A percentile compares a stretch with the other conserved stretches of the same genome.
Evolutionary conservation across 2,888 invertebrate species (phyloP).

Genomic region (Eretmocerus hayati): DNA sequence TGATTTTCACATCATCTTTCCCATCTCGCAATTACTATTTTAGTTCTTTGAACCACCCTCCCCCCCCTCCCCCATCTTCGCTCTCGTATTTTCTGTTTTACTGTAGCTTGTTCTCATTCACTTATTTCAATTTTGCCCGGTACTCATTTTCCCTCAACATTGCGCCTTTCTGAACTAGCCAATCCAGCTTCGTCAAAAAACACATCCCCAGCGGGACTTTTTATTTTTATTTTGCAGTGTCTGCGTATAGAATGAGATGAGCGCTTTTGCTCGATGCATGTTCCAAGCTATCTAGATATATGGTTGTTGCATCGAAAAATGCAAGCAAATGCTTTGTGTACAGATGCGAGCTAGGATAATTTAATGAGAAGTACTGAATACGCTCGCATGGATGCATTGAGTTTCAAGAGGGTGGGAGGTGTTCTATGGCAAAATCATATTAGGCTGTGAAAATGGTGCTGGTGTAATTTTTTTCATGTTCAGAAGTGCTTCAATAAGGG

Average conservation of each 20-base stretch:
- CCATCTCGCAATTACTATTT: no score
- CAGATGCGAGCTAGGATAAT: conserved; percentile 8
- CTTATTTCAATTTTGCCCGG: background rate
- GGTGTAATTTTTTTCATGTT: no score
- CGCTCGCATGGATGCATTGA: background rate
- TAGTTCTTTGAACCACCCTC: no score
- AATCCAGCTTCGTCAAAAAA: background rate
- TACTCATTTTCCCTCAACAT: background rate
- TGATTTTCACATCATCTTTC: no score
- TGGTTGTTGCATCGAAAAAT: background rate
- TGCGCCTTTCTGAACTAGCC: background rate
- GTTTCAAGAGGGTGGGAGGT: background rate
- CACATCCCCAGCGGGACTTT: background rate
- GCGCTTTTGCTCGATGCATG: no score
- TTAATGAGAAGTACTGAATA: conserved; percentile 9
- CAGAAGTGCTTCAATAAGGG: no score
- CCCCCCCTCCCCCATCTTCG: background rate
- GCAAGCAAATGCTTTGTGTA: conserved; percentile 12
- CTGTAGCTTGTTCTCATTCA: conserved; percentile 9
- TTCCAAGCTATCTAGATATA: no score
- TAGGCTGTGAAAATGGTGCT: no score
- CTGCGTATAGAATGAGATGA: no score
- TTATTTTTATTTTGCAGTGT: background rate
- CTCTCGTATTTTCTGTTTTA: background rate
- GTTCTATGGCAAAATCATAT: no score